A percentile compares a stretch with the other conserved stretches of the same genome.
phyloP scores from a whole-genome alignment of 1,140 invertebrate species.

The Philopotamus ludificatus region DNA sequence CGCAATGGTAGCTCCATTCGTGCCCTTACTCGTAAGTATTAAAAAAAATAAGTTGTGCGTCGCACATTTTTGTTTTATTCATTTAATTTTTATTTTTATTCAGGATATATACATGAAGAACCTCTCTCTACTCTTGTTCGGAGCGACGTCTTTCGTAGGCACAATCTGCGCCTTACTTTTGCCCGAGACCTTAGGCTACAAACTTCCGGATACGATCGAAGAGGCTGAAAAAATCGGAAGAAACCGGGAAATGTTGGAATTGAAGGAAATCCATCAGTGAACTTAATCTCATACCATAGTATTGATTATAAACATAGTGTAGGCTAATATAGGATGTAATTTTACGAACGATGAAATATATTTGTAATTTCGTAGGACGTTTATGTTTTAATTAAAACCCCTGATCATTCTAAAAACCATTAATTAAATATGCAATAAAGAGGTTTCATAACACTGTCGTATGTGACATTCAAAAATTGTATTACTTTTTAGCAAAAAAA shows the following conservation, averaged over 20 bases:
- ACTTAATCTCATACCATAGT: too few species aligned
- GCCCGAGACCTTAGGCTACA: conserved; percentile 62
- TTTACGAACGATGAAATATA: too few species aligned
- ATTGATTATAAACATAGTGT: too few species aligned
- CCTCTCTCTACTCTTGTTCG: conserved; percentile 60
- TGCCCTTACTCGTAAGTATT: conserved; percentile 60
- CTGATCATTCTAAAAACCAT: too few species aligned
- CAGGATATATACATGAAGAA: conserved; percentile 55
- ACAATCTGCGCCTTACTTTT: conserved; percentile 55
- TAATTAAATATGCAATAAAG: too few species aligned
- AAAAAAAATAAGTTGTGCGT: not conserved
- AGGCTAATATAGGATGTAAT: too few species aligned
- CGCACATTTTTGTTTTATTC: conserved; percentile 15
- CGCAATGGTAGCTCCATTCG: conserved; percentile 63
- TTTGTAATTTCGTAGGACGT: too few species aligned
- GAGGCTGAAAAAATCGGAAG: conserved; percentile 34
- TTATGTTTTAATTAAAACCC: too few species aligned
- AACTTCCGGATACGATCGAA: conserved; percentile 54
- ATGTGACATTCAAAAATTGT: too few species aligned
- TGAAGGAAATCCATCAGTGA: conserved; percentile 3
- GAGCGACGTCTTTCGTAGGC: conserved; percentile 53
- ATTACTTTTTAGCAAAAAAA: too few species aligned
- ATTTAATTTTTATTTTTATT: conserved; percentile 39
- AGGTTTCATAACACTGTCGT: too few species aligned
- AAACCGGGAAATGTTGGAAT: conserved; percentile 17